A percentile compares a stretch with the other conserved stretches of the same genome.
Evolutionary conservation across 2,797 vertebrate genomes (phyloP).

Genomic region (Vireo griseus): DNA sequence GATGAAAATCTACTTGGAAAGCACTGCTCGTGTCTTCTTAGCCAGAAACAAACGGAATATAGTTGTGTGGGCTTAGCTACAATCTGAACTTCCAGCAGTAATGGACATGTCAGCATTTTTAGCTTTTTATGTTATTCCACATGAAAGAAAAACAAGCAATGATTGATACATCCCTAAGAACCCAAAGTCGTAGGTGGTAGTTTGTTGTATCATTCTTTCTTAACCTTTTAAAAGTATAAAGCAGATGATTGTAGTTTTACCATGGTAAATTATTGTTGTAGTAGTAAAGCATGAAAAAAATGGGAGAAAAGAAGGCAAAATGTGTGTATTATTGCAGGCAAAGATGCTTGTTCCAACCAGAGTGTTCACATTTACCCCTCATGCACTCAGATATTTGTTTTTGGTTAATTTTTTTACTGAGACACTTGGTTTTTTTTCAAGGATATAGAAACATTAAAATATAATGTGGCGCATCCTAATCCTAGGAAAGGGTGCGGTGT

Average conservation of each 20-base stretch:
- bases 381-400: background rate
- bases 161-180: background rate
- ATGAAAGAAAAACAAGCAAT: background rate
- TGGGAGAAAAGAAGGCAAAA: background rate
- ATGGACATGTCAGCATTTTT: background rate
- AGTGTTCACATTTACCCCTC: background rate
- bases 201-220: background rate
- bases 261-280: background rate
- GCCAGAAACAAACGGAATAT: background rate
- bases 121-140: background rate
- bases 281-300: background rate
- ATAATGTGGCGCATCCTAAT: fast-evolving
- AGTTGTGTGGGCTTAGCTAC: background rate
- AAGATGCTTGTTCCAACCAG: background rate
- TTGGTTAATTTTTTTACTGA: background rate
- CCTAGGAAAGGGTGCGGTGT: background rate
- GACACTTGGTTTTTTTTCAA: background rate
- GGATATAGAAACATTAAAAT: background rate
- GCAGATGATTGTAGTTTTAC: background rate
- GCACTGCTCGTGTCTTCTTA: background rate
- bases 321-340: fast-evolving
- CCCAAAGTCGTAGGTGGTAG: background rate
- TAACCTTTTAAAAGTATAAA: background rate
- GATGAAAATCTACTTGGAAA: background rate
- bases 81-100: background rate